Base-by-base conservation (phyloP, 2,113 vertebrate genomes). In the Odocoileus virginianus region DNA sequence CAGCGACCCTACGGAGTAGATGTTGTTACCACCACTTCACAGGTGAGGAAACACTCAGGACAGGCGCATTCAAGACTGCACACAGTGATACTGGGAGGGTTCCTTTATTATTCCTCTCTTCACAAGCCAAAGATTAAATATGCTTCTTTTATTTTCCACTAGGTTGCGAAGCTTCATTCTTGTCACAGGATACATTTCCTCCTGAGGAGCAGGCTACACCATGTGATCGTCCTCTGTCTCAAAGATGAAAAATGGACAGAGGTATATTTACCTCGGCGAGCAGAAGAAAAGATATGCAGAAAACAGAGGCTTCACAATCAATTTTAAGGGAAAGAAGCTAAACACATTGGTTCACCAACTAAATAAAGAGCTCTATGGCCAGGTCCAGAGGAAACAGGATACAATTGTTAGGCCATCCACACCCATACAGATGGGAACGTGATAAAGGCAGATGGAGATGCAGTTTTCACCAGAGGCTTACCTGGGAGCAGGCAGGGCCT, bases 31-130 rank as follows among this genome's bases (percentile, higher is more conserved):
- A 15, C 17, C n/a, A n/a, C 6, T 50, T n/a, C 21, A 23, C 3
- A 50, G 40, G 25, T 0, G 14, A 57, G 81, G 25, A 84, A 14
- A 30, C 5, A 33, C 47, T 54, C 30, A 14, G 67, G 47, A 30
- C 43, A 61, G n/a, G 50, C 6, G 2, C 1, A 2, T 16, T 14
- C 12, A 2, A 13, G 9, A 17, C 16, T 40, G 3, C 19, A 14
- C 23, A 3, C 19, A 45, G 36, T 30, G 1, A 30, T 14, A 3
- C 8, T 11, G 3, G 47, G 2, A 10, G 5, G 5, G 2, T 17
- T 45, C 25, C 45, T 47, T 23, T 30, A 45, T 27, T 40, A 28
- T 27, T 55, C 25, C 82, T 84, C 33, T 81, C 64, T 79, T 78
- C 33, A 76, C 78, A 94, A 84, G 33, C 16, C 36, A 79, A 76